Conservation (phyloP, 2,888 invertebrate species). For the Diadegma fenestrale region DNA sequence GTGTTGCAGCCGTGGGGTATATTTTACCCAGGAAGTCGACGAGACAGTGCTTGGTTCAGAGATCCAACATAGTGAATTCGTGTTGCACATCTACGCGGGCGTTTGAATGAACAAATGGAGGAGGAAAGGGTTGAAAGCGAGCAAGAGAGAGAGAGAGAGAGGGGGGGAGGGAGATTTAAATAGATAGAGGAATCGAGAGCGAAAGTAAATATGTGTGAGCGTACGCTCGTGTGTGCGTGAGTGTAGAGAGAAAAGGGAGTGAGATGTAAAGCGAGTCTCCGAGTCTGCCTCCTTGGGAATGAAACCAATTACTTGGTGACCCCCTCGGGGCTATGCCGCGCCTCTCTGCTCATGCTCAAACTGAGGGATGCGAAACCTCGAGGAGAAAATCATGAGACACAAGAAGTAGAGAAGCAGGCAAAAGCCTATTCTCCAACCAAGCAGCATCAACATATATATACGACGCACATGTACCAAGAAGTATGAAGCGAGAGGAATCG, state of each 20-base stretch:
- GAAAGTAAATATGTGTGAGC: slow-evolving; percentile 15
- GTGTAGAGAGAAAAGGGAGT: slow-evolving; percentile 44
- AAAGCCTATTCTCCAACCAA: slow-evolving; percentile 57
- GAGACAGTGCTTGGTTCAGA: slow-evolving; percentile 55
- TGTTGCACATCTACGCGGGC: slow-evolving; percentile 41
- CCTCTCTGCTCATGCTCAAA: slow-evolving; percentile 67
- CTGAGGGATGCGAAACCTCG: slow-evolving; percentile 66
- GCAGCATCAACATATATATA: slow-evolving; percentile 9
- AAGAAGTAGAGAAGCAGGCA: slow-evolving; percentile 60
- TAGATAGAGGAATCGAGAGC: slow-evolving; percentile 5
- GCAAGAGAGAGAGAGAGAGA: slow-evolving; percentile 39
- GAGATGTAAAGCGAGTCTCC: slow-evolving; percentile 60
- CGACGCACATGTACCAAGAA: slow-evolving; percentile 17
- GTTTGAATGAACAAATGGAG: slow-evolving; percentile 44
- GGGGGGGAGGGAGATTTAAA: slow-evolving; percentile 5
- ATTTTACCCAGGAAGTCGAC: slow-evolving; percentile 53
- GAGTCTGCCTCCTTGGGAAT: slow-evolving; percentile 83
- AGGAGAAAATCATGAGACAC: slow-evolving; percentile 66
- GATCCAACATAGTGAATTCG: slow-evolving; percentile 67
- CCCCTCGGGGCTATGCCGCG: slow-evolving; percentile 78
- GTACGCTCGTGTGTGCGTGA: not conserved
- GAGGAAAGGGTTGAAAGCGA: slow-evolving; percentile 10
- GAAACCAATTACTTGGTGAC: slow-evolving; percentile 84
- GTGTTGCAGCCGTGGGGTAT: slow-evolving; percentile 45
- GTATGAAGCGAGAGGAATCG: slow-evolving; percentile 41